Conservation (phyloP, 1,140 invertebrate species). For the Heliconius hewitsoni region DNA sequence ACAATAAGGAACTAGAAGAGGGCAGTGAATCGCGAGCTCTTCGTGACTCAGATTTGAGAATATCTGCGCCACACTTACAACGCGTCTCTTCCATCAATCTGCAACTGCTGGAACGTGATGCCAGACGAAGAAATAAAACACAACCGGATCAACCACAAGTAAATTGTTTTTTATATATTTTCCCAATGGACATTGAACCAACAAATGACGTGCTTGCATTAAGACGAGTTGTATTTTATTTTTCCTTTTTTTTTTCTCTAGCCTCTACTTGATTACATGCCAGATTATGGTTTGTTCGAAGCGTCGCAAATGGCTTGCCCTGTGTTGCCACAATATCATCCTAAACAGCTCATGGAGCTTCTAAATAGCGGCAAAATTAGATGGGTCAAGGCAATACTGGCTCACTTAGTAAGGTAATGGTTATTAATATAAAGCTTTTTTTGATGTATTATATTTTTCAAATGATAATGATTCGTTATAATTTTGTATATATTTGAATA, state of each 20-base stretch:
- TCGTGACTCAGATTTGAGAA: constrained; percentile 89
- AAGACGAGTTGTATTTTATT: not conserved
- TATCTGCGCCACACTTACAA: constrained; percentile 90
- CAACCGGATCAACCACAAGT: constrained; percentile 81
- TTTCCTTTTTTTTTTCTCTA: constrained; percentile 43
- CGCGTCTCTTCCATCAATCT: constrained; percentile 91
- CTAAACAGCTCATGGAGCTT: constrained; percentile 99
- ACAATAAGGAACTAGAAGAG: constrained; percentile 81
- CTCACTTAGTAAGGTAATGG: constrained; percentile 91
- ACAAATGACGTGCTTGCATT: not conserved
- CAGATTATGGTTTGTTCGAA: constrained; percentile 97
- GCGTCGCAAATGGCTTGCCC: constrained; percentile 97
- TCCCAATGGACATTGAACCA: not conserved
- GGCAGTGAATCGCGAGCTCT: constrained; percentile 88
- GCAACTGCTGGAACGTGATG: constrained; percentile 87
- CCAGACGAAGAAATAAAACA: constrained; percentile 85
- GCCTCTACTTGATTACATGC: constrained; percentile 88
- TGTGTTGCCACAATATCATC: constrained; percentile 99
- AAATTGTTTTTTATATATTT: constrained; percentile 4
- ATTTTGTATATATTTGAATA: no score
- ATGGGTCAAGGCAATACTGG: constrained; percentile 98
- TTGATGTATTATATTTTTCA: no score
- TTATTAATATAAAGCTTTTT: no score
- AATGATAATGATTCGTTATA: no score
- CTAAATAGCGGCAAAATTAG: constrained; percentile 98